Percentiles rank a stretch among this genome's conserved stretches.
phyloP scores from a whole-genome alignment of 2,888 invertebrate species.

The Dryadula phaetusa region DNA sequence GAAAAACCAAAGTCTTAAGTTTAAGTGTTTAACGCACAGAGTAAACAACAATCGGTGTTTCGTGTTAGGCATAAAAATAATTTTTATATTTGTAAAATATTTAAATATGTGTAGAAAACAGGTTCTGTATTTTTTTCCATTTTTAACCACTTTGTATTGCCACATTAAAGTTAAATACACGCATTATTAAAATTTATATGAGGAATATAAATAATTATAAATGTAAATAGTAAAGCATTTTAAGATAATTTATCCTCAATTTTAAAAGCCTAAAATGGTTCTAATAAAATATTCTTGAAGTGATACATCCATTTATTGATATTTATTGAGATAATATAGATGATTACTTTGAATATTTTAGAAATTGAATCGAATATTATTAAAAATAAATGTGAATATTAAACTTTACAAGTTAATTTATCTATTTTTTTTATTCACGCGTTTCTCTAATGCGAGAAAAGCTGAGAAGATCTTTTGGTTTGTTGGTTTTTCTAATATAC shows the following conservation, averaged over 20 bases:
- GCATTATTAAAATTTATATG: conserved; percentile 1
- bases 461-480: neutral
- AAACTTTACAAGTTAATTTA: neutral
- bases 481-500: no score
- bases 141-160: no score
- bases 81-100: no score
- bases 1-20: no score
- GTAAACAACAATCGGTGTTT: no score
- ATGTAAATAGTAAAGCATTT: neutral
- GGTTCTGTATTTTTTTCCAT: neutral
- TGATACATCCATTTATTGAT: neutral
- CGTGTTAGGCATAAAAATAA: no score
- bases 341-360: neutral
- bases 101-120: neutral
- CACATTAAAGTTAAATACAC: no score
- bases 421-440: neutral
- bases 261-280: conserved; percentile 1
- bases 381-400: conserved; percentile 7
- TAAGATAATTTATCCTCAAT: neutral
- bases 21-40: no score
- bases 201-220: neutral
- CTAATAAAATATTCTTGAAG: neutral
- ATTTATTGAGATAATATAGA: conserved; percentile 12
- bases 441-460: neutral
- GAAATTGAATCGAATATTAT: no score